These are phyloP conservation scores for Neodiprion lecontei DNA, from an alignment of 1,140 invertebrate genomes.

Conservation along the genomic window DNA sequence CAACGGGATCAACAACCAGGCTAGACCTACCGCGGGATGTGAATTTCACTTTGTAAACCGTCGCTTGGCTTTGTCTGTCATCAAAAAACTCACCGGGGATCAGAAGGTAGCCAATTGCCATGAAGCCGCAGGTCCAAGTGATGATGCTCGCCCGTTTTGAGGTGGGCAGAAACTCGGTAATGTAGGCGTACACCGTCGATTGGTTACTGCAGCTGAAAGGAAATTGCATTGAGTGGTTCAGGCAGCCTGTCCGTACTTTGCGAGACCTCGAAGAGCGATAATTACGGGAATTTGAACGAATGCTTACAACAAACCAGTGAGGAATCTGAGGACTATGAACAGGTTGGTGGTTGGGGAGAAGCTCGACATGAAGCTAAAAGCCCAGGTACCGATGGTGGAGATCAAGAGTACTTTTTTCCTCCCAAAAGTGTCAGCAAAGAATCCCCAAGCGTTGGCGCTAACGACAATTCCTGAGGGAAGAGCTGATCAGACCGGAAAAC, in stretches of 20 bases:
- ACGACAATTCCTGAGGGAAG: conserved; percentile 41
- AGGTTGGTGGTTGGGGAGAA: conserved; percentile 53
- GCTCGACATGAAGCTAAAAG: conserved; percentile 57
- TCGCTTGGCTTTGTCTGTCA: neutral
- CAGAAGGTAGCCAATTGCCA: conserved; percentile 51
- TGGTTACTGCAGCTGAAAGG: conserved; percentile 35
- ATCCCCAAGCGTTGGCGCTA: conserved; percentile 52
- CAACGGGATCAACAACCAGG: conserved; percentile 20
- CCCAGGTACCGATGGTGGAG: conserved; percentile 9
- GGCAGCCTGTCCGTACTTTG: neutral
- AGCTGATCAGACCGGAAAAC: neutral
- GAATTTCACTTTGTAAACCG: neutral
- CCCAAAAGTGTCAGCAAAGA: conserved; percentile 48
- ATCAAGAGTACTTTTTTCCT: conserved; percentile 26
- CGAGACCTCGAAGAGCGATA: neutral
- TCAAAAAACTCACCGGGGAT: conserved; percentile 44
- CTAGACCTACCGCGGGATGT: conserved; percentile 24
- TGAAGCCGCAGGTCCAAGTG: conserved; percentile 50
- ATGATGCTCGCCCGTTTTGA: conserved; percentile 29
- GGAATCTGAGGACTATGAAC: conserved; percentile 57
- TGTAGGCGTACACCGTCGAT: conserved; percentile 30
- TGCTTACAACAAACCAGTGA: conserved; percentile 64
- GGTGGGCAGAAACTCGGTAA: conserved; percentile 37
- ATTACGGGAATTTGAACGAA: conserved; percentile 7
- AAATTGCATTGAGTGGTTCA: neutral